phyloP scores from a whole-genome alignment of 2,888 invertebrate genomes.

The Lottia scabra region DNA sequence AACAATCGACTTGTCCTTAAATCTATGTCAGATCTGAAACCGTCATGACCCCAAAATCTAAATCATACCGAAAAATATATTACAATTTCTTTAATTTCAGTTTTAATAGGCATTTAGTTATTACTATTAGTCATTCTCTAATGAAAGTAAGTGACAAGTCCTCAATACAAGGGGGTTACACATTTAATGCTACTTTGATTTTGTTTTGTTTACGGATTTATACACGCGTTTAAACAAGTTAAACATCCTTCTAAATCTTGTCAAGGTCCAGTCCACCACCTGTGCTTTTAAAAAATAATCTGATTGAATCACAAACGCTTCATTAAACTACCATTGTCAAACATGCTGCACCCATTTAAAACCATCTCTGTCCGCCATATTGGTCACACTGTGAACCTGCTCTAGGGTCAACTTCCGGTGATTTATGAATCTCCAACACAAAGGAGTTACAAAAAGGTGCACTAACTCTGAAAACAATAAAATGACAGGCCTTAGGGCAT shows the following conservation, averaged over 20 bases:
- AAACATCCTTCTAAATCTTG: neutral
- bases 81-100: neutral
- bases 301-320: neutral
- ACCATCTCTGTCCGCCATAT: neutral
- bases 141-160: neutral
- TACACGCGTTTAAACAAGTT: slow-evolving; percentile 3
- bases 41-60: neutral
- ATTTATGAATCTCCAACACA: neutral
- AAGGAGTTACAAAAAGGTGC: slow-evolving; percentile 1
- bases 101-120: neutral
- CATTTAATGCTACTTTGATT: slow-evolving; percentile 3
- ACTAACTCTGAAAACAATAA: neutral
- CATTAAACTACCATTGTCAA: neutral
- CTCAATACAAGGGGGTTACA: neutral
- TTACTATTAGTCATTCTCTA: neutral
- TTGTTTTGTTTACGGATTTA: neutral
- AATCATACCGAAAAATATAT: neutral
- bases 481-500: neutral
- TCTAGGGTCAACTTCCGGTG: slow-evolving; percentile 5
- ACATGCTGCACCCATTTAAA: neutral
- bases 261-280: neutral
- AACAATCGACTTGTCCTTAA: neutral
- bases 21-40: no score
- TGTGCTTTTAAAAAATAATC: neutral
- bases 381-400: neutral